These are phyloP conservation scores for Gonioctena quinquepunctata DNA, from an alignment of 1,140 invertebrate species.

Conservation along the genomic window DNA sequence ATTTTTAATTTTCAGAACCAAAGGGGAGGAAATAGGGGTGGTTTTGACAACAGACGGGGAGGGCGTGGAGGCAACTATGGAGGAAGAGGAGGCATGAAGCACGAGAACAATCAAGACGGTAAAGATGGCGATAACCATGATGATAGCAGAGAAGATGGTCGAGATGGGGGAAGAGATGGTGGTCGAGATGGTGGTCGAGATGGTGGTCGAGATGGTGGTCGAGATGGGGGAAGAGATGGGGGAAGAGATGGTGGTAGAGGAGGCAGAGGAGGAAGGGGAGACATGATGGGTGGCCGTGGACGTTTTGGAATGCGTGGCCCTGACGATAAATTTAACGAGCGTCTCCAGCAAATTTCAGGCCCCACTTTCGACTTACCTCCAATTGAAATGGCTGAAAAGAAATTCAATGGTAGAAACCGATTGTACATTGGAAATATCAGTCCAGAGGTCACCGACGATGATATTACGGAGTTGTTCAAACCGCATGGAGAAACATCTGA, in stretches of 20 bases:
- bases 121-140: background rate
- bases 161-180: background rate
- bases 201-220: background rate
- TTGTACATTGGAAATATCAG: slow-evolving; percentile 95
- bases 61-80: slow-evolving; percentile 13
- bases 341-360: slow-evolving; percentile 69
- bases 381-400: slow-evolving; percentile 72
- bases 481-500: slow-evolving; percentile 88
- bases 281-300: background rate
- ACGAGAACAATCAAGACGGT: background rate
- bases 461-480: slow-evolving; percentile 82
- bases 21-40: background rate
- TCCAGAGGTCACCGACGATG: slow-evolving; percentile 84
- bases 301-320: slow-evolving; percentile 67
- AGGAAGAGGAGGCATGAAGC: slow-evolving; percentile 11
- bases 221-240: background rate
- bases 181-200: background rate
- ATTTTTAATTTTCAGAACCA: too few relatives aligned
- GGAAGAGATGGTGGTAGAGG: background rate
- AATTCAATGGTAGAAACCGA: slow-evolving; percentile 88
- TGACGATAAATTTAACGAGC: slow-evolving; percentile 64
- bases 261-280: background rate
- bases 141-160: background rate
- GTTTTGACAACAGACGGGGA: slow-evolving; percentile 13
- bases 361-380: slow-evolving; percentile 73